phyloP scores from a whole-genome alignment of 2,888 invertebrate genomes.

The Synanthedon vespiformis region DNA sequence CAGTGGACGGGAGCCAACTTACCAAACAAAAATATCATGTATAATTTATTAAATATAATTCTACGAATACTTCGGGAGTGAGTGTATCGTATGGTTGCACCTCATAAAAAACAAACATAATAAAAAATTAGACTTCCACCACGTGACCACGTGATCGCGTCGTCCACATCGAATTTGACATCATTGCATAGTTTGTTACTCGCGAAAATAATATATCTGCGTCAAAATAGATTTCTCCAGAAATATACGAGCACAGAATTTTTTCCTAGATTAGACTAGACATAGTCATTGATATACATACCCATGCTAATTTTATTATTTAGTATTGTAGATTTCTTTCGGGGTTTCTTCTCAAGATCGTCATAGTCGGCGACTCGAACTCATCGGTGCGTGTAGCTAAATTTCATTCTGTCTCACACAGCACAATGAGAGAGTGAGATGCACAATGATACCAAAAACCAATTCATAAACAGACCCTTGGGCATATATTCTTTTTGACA shows the following conservation, averaged over 20 bases:
- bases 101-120: slow-evolving; percentile 58
- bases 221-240: slow-evolving; percentile 31
- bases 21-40: slow-evolving; percentile 60
- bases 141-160: slow-evolving; percentile 20
- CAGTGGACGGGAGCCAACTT: slow-evolving; percentile 59
- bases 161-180: slow-evolving; percentile 26
- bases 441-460: too few relatives aligned
- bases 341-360: too few relatives aligned
- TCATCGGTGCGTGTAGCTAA: too few relatives aligned
- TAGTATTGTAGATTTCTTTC: too few relatives aligned
- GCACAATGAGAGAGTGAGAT: too few relatives aligned
- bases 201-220: slow-evolving; percentile 32
- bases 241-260: slow-evolving; percentile 14
- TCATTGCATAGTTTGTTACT: slow-evolving; percentile 36
- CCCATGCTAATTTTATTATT: too few relatives aligned
- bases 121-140: slow-evolving; percentile 38
- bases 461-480: too few relatives aligned
- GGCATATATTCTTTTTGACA: too few relatives aligned
- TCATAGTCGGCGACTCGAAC: too few relatives aligned
- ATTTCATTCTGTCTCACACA: too few relatives aligned
- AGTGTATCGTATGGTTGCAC: slow-evolving; percentile 56
- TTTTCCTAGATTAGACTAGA: too few relatives aligned
- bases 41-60: slow-evolving; percentile 63
- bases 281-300: too few relatives aligned
- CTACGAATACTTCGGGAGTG: slow-evolving; percentile 50